Percentiles rank a stretch among this genome's conserved stretches.
These are phyloP conservation scores for Mythimna impura DNA, from an alignment of 2,888 invertebrate genomes.

Conservation along the genomic window DNA sequence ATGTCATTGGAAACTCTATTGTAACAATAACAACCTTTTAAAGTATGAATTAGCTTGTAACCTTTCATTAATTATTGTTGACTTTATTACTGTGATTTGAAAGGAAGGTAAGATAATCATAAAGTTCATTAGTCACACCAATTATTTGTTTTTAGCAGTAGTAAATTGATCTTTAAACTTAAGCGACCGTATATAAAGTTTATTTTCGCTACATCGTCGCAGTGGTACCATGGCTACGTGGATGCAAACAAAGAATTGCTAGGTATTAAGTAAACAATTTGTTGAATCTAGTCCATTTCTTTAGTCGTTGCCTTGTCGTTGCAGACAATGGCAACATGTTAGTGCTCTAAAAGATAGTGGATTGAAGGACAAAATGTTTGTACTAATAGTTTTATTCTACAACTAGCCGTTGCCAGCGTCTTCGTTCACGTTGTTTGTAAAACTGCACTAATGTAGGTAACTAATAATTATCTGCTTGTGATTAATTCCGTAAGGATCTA, in stretches of 20 bases:
- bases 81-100: constrained; percentile 31
- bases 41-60: constrained; percentile 9
- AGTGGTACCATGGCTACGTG: constrained; percentile 53
- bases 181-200: constrained; percentile 12
- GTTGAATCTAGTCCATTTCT: constrained; percentile 38
- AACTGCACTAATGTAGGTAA: too few relatives aligned
- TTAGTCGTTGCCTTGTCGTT: constrained; percentile 26
- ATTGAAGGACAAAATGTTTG: constrained; percentile 6
- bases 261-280: constrained; percentile 24
- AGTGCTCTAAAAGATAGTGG: constrained; percentile 21
- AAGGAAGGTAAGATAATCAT: constrained; percentile 17
- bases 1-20: constrained; percentile 15
- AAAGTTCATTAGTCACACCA: constrained; percentile 38
- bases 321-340: constrained; percentile 21
- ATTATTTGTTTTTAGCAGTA: constrained; percentile 36
- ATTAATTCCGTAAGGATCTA: too few relatives aligned
- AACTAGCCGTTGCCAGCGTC: background rate
- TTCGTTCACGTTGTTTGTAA: too few relatives aligned
- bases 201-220: constrained; percentile 17
- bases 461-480: too few relatives aligned
- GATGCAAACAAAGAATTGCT: constrained; percentile 45
- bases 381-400: background rate
- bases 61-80: constrained; percentile 13
- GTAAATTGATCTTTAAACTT: constrained; percentile 7
- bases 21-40: background rate